A percentile compares a stretch with the other conserved stretches of the same genome.
Evolutionary conservation across 1,140 invertebrate species (phyloP).

Genomic region (Nasonia vitripennis): DNA sequence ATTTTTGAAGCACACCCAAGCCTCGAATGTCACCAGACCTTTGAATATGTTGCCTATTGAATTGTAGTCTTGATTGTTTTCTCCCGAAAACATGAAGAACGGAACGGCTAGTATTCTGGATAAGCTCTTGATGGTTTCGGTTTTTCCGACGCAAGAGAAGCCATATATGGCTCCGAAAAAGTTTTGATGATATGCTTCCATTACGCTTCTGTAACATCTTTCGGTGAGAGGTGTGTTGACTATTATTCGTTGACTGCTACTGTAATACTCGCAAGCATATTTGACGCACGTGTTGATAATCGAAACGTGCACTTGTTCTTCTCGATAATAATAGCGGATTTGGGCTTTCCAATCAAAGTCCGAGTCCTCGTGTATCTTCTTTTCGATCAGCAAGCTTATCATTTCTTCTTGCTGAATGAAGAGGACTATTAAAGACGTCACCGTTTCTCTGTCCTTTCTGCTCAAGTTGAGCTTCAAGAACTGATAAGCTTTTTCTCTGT

Average conservation of each 20-base stretch:
- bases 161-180: slow-evolving; percentile 80
- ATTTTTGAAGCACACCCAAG: slow-evolving; percentile 85
- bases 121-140: slow-evolving; percentile 82
- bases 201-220: slow-evolving; percentile 92
- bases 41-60: slow-evolving; percentile 79
- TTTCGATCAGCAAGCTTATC: slow-evolving; percentile 74
- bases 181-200: slow-evolving; percentile 84
- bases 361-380: slow-evolving; percentile 71
- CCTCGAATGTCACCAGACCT: slow-evolving; percentile 80
- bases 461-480: slow-evolving; percentile 74
- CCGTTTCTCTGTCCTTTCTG: slow-evolving; percentile 75
- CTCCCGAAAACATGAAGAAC: slow-evolving; percentile 82
- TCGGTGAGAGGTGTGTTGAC: slow-evolving; percentile 93
- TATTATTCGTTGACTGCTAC: slow-evolving; percentile 87
- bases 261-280: slow-evolving; percentile 86
- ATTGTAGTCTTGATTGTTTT: slow-evolving; percentile 78
- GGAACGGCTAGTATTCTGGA: slow-evolving; percentile 80
- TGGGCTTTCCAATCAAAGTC: slow-evolving; percentile 96
- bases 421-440: slow-evolving; percentile 77
- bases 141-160: slow-evolving; percentile 82
- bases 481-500: slow-evolving; percentile 28
- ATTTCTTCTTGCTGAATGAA: slow-evolving; percentile 80
- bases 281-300: slow-evolving; percentile 88
- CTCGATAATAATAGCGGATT: slow-evolving; percentile 85
- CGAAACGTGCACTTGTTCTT: slow-evolving; percentile 79